phyloP scores from a whole-genome alignment of 2,113 vertebrate species.

The Trinectes maculatus region DNA sequence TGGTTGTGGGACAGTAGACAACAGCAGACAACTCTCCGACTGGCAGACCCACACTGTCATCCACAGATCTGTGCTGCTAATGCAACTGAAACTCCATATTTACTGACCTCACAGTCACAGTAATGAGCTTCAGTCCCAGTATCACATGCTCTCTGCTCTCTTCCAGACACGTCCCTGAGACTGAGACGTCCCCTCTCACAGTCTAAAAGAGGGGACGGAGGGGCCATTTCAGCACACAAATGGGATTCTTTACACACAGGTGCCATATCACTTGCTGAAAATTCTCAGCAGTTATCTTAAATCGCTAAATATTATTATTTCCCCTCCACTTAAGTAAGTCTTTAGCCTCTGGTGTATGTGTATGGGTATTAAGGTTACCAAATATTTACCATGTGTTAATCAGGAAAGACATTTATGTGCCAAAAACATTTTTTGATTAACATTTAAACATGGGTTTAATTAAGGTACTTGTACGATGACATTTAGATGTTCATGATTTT shows the following conservation, averaged over 20 bases:
- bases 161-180: too few relatives aligned
- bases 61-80: too few relatives aligned
- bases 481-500: constrained; percentile 54
- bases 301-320: not conserved
- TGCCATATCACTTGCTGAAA: not conserved
- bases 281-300: not conserved
- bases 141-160: not conserved
- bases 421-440: constrained; percentile 48
- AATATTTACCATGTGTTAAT: too few relatives aligned
- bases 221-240: not conserved
- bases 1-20: too few relatives aligned
- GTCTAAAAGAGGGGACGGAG: not conserved
- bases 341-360: not conserved
- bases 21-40: too few relatives aligned
- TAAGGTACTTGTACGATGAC: constrained; percentile 55
- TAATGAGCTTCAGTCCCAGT: not conserved
- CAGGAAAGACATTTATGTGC: constrained; percentile 21
- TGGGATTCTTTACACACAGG: not conserved
- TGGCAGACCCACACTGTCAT: too few relatives aligned
- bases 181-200: not conserved
- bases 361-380: too few relatives aligned
- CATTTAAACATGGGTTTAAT: constrained; percentile 59
- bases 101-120: not conserved
- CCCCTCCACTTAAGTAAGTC: not conserved
- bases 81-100: too few relatives aligned